Base-by-base conservation (phyloP, 2,797 vertebrate genomes). In the Distichodus sexfasciatus region DNA sequence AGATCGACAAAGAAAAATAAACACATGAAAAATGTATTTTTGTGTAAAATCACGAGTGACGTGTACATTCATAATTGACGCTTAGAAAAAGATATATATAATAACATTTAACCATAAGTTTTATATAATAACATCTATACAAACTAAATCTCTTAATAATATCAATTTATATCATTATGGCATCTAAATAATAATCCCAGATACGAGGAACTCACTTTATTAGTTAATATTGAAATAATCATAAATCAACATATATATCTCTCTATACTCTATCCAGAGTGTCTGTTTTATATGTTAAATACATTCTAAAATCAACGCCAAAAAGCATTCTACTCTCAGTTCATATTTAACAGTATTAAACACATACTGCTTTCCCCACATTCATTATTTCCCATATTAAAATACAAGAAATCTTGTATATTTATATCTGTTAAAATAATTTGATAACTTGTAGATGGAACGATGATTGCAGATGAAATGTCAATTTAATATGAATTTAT, bases 231-330 rank as follows among this genome's bases (percentile, higher is more conserved):
- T 59, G 8, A 50, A 41, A 46, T 64, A 71, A 54, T 33, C n/a
- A 60, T 31, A 38, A 21, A 17, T 51, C 28, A 55, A 19, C 38
- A 23, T n/a, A 3, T 60, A 57, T 35, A 77, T 33, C 33, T 38
- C 44, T 65, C 47, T 28, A 54, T 35, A 17, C 59, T 54, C 9
- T 12, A 59, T 24, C 43, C 36, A 51, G 24, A 21, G 24, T 36
- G 60, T 41, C 50, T 23, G 21, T 59, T 3, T 23, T 48, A 48
- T 53, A 33, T 41, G 14, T n/a, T 33, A 61, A 66, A 29, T 44
- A 57, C 44, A 64, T 64, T 63, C 54, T 50, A 66, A 24, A 43
- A 66, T n/a, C n/a, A n/a, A n/a, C n/a, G n/a, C n/a, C n/a, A n/a
- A n/a, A n/a, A n/a, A n/a, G n/a, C n/a, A n/a, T n/a, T n/a, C n/a